A percentile compares a stretch with the other conserved stretches of the same genome.
phyloP scores from a whole-genome alignment of 2,113 vertebrate genomes.

The Taxidea taxus region DNA sequence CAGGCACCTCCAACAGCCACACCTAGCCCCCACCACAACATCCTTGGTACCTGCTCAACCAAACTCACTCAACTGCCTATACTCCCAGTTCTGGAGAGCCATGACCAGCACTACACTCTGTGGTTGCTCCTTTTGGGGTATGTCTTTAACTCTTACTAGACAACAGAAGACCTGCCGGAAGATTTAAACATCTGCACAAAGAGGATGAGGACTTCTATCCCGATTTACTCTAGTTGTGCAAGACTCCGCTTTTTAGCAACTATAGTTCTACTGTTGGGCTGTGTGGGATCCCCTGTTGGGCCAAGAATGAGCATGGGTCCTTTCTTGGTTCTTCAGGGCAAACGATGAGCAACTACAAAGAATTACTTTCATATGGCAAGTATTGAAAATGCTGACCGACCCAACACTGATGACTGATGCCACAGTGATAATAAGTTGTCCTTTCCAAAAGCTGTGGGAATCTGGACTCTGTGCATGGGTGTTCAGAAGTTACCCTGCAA shows the following conservation, averaged over 20 bases:
- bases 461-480: background rate
- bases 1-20: background rate
- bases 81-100: background rate
- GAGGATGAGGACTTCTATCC: background rate
- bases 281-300: background rate
- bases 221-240: background rate
- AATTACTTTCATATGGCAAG: background rate
- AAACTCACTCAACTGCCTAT: background rate
- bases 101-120: background rate
- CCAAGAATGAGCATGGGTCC: background rate
- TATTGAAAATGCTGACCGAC: background rate
- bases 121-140: background rate
- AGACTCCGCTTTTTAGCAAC: background rate
- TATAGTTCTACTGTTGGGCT: background rate
- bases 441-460: background rate
- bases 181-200: background rate
- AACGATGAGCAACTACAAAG: background rate
- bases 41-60: background rate
- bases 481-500: background rate
- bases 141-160: background rate
- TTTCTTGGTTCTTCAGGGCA: background rate
- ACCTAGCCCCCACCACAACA: background rate
- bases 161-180: background rate
- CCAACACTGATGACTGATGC: background rate
- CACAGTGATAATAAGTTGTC: background rate